phyloP scores from a whole-genome alignment of 2,888 invertebrate species.

The Germaria angustata region DNA sequence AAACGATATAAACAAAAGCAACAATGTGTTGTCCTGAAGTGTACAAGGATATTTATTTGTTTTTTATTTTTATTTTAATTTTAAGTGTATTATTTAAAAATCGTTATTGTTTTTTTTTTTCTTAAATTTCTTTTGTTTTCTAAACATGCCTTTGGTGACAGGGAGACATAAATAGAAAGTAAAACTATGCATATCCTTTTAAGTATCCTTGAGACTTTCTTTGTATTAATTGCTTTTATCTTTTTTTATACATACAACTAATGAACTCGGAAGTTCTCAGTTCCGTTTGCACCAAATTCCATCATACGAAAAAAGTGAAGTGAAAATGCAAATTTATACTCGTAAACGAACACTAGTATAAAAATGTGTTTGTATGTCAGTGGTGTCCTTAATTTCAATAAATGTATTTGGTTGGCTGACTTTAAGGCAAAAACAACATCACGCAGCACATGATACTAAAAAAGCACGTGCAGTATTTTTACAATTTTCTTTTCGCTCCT shows the following conservation, averaged over 20 bases:
- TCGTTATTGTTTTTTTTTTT: background rate
- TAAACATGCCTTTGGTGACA: constrained; percentile 21
- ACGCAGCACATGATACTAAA: constrained; percentile 50
- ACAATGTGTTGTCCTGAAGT: constrained; percentile 56
- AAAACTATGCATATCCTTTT: constrained; percentile 52
- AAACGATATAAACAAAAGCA: constrained; percentile 60
- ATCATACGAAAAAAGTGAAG: constrained; percentile 22
- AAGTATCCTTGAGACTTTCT: constrained; percentile 57
- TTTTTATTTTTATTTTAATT: background rate
- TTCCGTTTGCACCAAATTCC: constrained; percentile 52
- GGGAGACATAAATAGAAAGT: constrained; percentile 42
- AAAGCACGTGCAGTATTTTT: constrained; percentile 61
- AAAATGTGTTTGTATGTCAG: constrained; percentile 31
- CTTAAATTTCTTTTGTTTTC: constrained; percentile 4
- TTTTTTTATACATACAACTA: constrained; percentile 32
- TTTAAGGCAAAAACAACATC: constrained; percentile 16
- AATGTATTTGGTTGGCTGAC: constrained; percentile 20
- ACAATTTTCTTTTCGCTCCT: constrained; percentile 11
- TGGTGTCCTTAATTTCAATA: constrained; percentile 48
- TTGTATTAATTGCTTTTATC: background rate
- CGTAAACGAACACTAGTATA: constrained; percentile 12
- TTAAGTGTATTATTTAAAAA: too few relatives aligned
- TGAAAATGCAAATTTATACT: constrained; percentile 9
- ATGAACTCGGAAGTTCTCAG: constrained; percentile 48
- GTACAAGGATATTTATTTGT: constrained; percentile 22